phyloP scores from a whole-genome alignment of 1,140 invertebrate genomes.

The Aphelenchoides fujianensis region DNA sequence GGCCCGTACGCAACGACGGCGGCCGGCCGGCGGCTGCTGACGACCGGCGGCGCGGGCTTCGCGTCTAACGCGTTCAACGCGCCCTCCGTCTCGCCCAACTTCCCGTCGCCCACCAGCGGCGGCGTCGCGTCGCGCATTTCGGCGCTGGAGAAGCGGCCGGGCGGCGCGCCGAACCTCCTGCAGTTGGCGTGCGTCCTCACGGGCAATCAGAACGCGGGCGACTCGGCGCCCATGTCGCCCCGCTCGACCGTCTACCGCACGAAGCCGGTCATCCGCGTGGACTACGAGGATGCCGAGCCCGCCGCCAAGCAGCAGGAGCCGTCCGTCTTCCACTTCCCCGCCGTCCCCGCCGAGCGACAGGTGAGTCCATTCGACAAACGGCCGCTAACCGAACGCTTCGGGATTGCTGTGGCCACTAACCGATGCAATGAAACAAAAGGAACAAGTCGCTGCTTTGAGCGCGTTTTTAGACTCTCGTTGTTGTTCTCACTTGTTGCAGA shows the following conservation, averaged over 20 bases:
- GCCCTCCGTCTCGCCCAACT: constrained; percentile 30
- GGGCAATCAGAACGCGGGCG: background rate
- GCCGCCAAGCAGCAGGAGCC: background rate
- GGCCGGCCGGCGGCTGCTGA: constrained; percentile 4
- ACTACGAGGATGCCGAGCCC: constrained; percentile 14
- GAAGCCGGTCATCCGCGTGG: constrained; percentile 49
- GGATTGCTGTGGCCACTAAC: background rate
- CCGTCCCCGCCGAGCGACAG: background rate
- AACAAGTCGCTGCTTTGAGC: too few relatives aligned
- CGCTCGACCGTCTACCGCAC: constrained; percentile 44
- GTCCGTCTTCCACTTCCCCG: background rate
- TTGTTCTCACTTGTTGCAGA: too few relatives aligned
- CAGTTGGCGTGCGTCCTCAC: constrained; percentile 37
- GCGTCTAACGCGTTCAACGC: constrained; percentile 18
- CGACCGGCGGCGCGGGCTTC: constrained; percentile 1
- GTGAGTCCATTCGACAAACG: background rate
- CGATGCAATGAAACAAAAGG: too few relatives aligned
- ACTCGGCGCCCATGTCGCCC: constrained; percentile 36
- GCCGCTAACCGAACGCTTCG: too few relatives aligned
- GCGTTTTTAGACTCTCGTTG: too few relatives aligned
- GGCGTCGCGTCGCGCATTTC: constrained; percentile 47
- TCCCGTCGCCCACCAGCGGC: constrained; percentile 41
- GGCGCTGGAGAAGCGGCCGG: constrained; percentile 47
- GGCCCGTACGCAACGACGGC: constrained; percentile 11
- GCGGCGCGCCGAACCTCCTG: constrained; percentile 38